Evolutionary conservation across 2,888 invertebrate genomes (phyloP).

Genomic region (Drosophila pseudotakahashii): DNA sequence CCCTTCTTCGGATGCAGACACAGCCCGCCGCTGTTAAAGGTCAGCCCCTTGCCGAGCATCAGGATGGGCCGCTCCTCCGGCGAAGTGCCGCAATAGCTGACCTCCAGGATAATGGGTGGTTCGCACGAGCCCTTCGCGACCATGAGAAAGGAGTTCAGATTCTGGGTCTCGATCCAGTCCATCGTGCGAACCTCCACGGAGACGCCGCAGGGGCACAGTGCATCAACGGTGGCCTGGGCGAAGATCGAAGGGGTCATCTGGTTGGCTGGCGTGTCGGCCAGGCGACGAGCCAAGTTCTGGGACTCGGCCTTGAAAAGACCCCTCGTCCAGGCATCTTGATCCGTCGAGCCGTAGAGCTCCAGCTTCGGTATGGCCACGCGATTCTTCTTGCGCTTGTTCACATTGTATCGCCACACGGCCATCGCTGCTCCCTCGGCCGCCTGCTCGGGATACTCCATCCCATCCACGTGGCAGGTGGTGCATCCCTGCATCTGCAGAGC

Average conservation of each 20-base stretch:
- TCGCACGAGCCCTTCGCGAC: conserved; percentile 85
- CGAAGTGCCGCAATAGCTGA: conserved; percentile 85
- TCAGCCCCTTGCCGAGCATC: conserved; percentile 86
- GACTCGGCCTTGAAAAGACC: conserved; percentile 89
- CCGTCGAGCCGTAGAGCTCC: conserved; percentile 85
- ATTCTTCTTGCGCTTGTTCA: conserved; percentile 85
- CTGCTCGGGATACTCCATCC: conserved; percentile 87
- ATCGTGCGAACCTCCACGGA: conserved; percentile 84
- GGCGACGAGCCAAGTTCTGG: conserved; percentile 89
- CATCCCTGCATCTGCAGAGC: conserved; percentile 85
- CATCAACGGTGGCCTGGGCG: conserved; percentile 88
- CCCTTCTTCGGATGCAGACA: conserved; percentile 59
- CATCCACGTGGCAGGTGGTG: conserved; percentile 86
- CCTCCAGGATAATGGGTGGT: conserved; percentile 86
- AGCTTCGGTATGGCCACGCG: conserved; percentile 84
- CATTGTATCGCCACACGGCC: conserved; percentile 86
- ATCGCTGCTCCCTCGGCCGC: conserved; percentile 88
- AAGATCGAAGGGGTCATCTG: conserved; percentile 90
- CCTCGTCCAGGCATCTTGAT: conserved; percentile 86
- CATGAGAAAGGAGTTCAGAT: conserved; percentile 85
- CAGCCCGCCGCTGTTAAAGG: conserved; percentile 85
- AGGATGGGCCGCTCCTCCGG: conserved; percentile 85
- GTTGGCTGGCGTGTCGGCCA: conserved; percentile 90
- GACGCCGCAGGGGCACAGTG: conserved; percentile 86
- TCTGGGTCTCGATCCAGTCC: conserved; percentile 86